phyloP scores from a whole-genome alignment of 2,888 invertebrate genomes.

The Leptogaster cylindrica region DNA sequence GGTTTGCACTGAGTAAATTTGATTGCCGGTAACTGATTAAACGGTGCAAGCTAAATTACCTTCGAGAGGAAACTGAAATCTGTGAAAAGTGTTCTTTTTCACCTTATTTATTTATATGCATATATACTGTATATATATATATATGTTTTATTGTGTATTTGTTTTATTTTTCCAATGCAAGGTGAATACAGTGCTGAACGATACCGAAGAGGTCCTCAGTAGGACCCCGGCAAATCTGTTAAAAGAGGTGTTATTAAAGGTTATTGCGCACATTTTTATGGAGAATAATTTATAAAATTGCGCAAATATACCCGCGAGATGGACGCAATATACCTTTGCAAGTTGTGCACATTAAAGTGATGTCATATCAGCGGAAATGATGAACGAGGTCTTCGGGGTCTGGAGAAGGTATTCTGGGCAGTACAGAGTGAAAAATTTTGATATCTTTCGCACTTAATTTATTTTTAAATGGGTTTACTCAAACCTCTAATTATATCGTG shows the following conservation, averaged over 20 bases:
- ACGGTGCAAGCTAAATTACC: constrained; percentile 39
- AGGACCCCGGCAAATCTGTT: constrained; percentile 41
- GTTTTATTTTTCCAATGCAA: constrained; percentile 22
- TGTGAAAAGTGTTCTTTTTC: constrained; percentile 29
- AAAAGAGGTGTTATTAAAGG: constrained; percentile 47
- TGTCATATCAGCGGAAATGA: constrained; percentile 41
- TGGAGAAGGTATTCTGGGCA: not conserved
- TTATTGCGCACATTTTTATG: constrained; percentile 43
- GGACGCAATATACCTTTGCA: too few relatives aligned
- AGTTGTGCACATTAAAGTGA: constrained; percentile 35
- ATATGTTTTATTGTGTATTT: too few relatives aligned
- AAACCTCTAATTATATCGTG: constrained; percentile 39
- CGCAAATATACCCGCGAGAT: constrained; percentile 29
- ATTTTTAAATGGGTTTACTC: constrained; percentile 41
- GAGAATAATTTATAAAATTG: constrained; percentile 42
- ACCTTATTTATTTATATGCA: too few relatives aligned
- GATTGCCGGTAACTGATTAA: constrained; percentile 44
- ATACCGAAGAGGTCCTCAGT: not conserved
- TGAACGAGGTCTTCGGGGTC: constrained; percentile 35
- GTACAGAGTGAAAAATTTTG: not conserved
- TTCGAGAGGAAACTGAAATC: not conserved
- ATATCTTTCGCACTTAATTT: constrained; percentile 45
- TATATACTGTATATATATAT: too few relatives aligned
- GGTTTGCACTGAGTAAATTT: constrained; percentile 43
- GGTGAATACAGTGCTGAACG: constrained; percentile 24